Evolutionary conservation across 1,140 invertebrate species (phyloP), one percentile per base, ranked within the genome.

Genomic region (Pararge aegeria): DNA sequence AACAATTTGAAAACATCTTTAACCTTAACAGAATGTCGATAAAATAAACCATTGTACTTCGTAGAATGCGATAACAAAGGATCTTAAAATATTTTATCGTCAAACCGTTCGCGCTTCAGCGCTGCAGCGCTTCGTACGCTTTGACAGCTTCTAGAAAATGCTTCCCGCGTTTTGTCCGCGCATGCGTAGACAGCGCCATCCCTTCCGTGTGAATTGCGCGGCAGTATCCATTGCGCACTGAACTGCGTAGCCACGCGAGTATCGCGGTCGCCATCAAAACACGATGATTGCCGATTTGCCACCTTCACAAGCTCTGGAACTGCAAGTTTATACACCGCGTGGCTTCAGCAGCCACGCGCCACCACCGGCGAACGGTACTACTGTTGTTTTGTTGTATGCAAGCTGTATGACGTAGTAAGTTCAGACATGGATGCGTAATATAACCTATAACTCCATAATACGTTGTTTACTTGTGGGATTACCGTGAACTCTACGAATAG

Each of bases 111-210:
- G 29, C 29, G 18, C 44, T 65, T 50, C 55, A 66, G 61, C 61
- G 69, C 64, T 56, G 30, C 30, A 66, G 54, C 71, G 59, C 21
- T 58, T 46, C 52, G 19, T 16, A 19, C 16, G 21, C 20, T 54
- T 50, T 18, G 72, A 66, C 57, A 61, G 61, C 68, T 80, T 84
- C 78, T 85, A 85, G 79, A 83, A 83, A 62, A 58, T 66, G 60
- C 76, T 87, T 87, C 82, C 84, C 84, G 84, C 82, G 75, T 80
- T 80, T 78, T 70, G 48, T 68, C 50, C 37, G 73, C 84, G 84
- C 84, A 83, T 83, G 84, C 84, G 82, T 73, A 44, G 49, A 70
- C 49, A 21, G 61, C 60, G 64, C 73, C 67, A 66, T 80, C 74
- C 78, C 73, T 75, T 68, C 76, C 75, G 65, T 52, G 67, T 75